Conservation (phyloP, 2,888 invertebrate species). For the Cryptus viduatorius region DNA sequence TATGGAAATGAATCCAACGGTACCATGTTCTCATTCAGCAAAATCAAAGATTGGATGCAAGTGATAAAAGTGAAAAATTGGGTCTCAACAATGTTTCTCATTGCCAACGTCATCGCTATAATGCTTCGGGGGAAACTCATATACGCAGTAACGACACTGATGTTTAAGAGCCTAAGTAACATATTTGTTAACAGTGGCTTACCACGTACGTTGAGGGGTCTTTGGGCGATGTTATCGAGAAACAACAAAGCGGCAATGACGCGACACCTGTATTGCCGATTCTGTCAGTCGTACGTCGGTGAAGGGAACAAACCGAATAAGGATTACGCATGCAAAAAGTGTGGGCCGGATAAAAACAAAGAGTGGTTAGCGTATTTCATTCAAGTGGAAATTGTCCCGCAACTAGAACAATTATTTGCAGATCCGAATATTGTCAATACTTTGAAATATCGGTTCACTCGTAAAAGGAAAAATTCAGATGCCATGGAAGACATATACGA, state of each 20-base stretch:
- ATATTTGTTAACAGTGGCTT: neutral
- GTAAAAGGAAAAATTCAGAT: neutral
- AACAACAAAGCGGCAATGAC: neutral
- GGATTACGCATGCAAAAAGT: neutral
- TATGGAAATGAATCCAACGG: too few relatives aligned
- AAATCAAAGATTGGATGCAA: too few relatives aligned
- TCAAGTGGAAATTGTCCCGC: slow-evolving; percentile 18
- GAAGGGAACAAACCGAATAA: neutral
- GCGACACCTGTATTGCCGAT: neutral
- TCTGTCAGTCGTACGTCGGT: neutral
- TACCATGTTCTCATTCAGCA: too few relatives aligned
- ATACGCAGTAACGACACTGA: neutral
- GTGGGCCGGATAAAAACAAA: neutral
- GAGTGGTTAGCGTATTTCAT: neutral
- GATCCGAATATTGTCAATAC: neutral
- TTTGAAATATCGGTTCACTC: slow-evolving; percentile 33
- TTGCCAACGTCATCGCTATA: neutral
- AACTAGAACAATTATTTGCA: slow-evolving; percentile 13
- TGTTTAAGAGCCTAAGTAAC: neutral
- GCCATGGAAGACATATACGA: neutral
- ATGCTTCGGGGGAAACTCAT: neutral
- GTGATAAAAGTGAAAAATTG: too few relatives aligned
- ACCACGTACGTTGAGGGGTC: too few relatives aligned
- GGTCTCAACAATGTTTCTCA: too few relatives aligned
- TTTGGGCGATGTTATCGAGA: neutral